Percentiles rank a stretch among this genome's conserved stretches.
Conservation (phyloP, 2,888 invertebrate genomes). For the Lasioglossum villosulum region DNA sequence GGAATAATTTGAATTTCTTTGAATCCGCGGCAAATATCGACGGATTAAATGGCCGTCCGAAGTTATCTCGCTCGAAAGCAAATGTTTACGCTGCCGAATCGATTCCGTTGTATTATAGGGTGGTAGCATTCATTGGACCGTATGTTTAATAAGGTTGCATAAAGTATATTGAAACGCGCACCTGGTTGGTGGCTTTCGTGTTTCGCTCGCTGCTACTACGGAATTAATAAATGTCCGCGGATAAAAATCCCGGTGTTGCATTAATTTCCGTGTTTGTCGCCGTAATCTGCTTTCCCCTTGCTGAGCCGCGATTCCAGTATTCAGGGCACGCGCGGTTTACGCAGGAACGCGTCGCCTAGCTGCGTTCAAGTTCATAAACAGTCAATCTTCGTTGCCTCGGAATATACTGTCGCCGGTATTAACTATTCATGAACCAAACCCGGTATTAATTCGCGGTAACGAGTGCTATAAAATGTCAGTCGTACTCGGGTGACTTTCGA, state of each 20-base stretch:
- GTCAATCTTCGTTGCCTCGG: not conserved
- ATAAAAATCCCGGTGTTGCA: slow-evolving; percentile 28
- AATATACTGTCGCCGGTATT: slow-evolving; percentile 2
- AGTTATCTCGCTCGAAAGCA: not conserved
- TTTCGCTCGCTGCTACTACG: not conserved
- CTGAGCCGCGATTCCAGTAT: not conserved
- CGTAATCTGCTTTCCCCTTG: slow-evolving; percentile 27
- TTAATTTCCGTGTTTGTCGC: slow-evolving; percentile 18
- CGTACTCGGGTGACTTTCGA: not conserved
- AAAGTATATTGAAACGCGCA: slow-evolving; percentile 36
- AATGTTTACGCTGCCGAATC: slow-evolving; percentile 32
- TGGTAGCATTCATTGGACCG: slow-evolving; percentile 11
- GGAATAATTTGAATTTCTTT: not conserved
- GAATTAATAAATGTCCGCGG: slow-evolving; percentile 33
- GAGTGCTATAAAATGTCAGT: not conserved
- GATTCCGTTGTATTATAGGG: slow-evolving; percentile 20
- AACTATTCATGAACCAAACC: slow-evolving; percentile 4
- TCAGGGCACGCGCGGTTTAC: slow-evolving; percentile 9
- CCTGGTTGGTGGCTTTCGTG: not conserved
- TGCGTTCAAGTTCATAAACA: slow-evolving; percentile 13
- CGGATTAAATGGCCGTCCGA: not conserved
- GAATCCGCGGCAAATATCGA: not conserved
- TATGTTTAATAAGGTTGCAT: slow-evolving; percentile 30
- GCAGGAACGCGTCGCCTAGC: not conserved
- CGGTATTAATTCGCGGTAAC: not conserved